Evolutionary conservation across 2,888 invertebrate species (phyloP).

Genomic region (Cremastinae sp.): DNA sequence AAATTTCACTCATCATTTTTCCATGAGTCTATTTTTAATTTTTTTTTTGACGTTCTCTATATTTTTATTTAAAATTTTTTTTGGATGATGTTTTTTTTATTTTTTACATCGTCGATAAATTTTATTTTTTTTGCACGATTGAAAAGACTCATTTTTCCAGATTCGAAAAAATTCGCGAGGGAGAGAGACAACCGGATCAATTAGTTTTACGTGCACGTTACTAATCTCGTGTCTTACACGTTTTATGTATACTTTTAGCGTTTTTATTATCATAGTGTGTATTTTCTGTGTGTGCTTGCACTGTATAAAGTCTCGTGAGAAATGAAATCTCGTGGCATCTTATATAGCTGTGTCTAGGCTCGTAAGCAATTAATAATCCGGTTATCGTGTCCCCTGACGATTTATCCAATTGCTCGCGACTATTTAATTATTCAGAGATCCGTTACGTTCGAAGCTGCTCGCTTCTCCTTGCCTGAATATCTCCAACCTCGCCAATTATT

Average conservation of each 20-base stretch:
- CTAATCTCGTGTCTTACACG: constrained; percentile 35
- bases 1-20: constrained; percentile 35
- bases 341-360: constrained; percentile 34
- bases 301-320: constrained; percentile 51
- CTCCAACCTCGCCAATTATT: constrained; percentile 11
- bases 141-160: neutral
- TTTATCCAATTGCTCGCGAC: constrained; percentile 60
- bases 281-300: constrained; percentile 4
- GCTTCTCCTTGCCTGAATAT: constrained; percentile 15
- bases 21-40: constrained; percentile 6
- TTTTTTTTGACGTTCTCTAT: neutral
- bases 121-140: too few relatives aligned
- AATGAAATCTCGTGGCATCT: constrained; percentile 57
- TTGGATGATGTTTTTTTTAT: constrained; percentile 7
- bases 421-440: constrained; percentile 62
- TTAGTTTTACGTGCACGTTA: constrained; percentile 49
- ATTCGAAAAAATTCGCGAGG: neutral
- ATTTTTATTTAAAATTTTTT: neutral
- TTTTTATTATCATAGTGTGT: neutral
- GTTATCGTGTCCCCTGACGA: constrained; percentile 61
- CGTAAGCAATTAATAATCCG: constrained; percentile 59
- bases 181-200: constrained; percentile 44
- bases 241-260: neutral
- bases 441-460: constrained; percentile 48
- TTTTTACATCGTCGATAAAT: neutral